Percentiles rank a stretch among this genome's conserved stretches.
Conservation (phyloP, 2,797 vertebrate genomes). For the Capromys pilorides region DNA sequence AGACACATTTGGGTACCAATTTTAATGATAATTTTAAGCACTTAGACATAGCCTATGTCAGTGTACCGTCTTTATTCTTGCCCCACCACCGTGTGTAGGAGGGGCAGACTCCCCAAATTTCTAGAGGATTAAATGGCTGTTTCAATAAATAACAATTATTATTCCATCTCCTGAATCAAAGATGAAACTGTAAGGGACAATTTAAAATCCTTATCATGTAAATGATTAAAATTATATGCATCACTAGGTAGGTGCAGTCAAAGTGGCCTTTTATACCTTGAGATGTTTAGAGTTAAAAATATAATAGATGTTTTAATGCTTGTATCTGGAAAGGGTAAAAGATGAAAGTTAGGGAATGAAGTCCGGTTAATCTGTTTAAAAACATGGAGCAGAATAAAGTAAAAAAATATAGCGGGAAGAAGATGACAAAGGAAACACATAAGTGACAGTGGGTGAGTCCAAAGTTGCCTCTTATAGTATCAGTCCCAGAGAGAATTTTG, state of each 20-base stretch:
- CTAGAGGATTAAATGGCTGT: neutral
- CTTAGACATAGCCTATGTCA: neutral
- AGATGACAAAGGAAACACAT: neutral
- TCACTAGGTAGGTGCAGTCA: neutral
- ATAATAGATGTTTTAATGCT: neutral
- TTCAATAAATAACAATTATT: neutral
- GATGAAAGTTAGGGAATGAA: neutral
- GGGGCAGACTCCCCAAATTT: neutral
- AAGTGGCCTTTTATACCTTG: conserved; percentile 25
- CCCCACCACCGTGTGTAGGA: neutral
- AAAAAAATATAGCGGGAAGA: neutral
- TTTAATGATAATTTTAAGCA: conserved; percentile 6
- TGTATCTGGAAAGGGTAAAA: neutral
- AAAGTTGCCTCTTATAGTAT: neutral
- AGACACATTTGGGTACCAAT: neutral
- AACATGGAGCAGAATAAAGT: neutral
- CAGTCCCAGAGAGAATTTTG: neutral
- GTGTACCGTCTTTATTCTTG: neutral
- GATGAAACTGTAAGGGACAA: neutral
- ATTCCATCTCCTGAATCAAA: neutral
- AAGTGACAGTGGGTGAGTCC: neutral
- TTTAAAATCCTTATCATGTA: neutral
- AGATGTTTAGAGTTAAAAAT: neutral
- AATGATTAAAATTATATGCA: neutral
- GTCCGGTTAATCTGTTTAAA: neutral